Evolutionary conservation across 2,113 vertebrate genomes (phyloP).

Genomic region (Petrocephalus zakoni): DNA sequence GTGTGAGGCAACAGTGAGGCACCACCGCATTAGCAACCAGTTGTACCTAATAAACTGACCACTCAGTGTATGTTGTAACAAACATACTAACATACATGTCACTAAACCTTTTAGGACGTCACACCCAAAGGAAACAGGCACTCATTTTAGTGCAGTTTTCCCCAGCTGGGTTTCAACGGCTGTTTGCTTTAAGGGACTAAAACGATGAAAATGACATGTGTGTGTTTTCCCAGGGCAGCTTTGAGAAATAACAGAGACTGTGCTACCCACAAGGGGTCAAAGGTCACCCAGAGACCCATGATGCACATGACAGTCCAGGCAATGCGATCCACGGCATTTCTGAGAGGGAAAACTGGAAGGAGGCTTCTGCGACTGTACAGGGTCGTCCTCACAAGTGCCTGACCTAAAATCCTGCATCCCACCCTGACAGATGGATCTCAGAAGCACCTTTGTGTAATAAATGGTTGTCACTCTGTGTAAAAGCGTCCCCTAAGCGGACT

Average conservation of each 20-base stretch:
- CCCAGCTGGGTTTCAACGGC: not conserved
- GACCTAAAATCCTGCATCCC: not conserved
- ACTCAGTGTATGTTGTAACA: not conserved
- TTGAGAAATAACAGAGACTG: not conserved
- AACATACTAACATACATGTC: not conserved
- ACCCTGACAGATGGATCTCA: not conserved
- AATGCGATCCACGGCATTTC: slow-evolving; percentile 84
- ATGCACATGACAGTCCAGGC: slow-evolving; percentile 82
- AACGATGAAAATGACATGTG: not conserved
- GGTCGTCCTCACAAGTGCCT: not conserved
- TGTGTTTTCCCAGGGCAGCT: not conserved
- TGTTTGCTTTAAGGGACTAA: not conserved
- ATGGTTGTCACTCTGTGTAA: not conserved
- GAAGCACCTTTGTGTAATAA: not conserved
- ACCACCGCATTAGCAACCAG: not conserved
- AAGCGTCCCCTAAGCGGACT: not conserved
- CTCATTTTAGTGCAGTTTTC: not conserved
- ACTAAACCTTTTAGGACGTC: not conserved
- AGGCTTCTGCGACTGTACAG: not conserved
- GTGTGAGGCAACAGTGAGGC: too few relatives aligned
- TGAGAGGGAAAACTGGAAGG: slow-evolving; percentile 37
- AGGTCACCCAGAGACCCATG: slow-evolving; percentile 78
- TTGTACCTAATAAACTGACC: not conserved
- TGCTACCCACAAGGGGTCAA: not conserved
- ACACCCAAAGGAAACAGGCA: not conserved